Evolutionary conservation across 1,140 invertebrate species (phyloP).

Genomic region (Adelges cooleyi): DNA sequence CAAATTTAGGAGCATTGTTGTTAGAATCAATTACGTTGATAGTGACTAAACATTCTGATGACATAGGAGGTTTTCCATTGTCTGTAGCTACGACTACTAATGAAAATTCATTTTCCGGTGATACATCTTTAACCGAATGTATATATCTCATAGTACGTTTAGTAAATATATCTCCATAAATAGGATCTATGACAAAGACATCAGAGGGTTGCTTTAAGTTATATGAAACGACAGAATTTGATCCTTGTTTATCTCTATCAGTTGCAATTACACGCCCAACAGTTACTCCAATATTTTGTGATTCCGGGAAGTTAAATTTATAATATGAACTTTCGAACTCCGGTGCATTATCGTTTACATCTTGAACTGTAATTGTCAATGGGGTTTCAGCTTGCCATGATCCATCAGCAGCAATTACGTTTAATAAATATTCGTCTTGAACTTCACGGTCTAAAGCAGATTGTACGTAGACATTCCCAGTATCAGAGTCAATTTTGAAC

Average conservation of each 20-base stretch:
- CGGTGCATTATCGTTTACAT: slow-evolving; percentile 89
- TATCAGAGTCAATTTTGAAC: slow-evolving; percentile 75
- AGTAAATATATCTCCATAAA: slow-evolving; percentile 78
- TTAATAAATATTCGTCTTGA: slow-evolving; percentile 80
- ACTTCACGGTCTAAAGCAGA: slow-evolving; percentile 72
- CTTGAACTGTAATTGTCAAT: slow-evolving; percentile 82
- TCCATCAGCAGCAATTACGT: slow-evolving; percentile 75
- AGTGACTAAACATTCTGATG: slow-evolving; percentile 65
- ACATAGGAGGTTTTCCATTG: slow-evolving; percentile 84
- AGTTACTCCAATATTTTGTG: slow-evolving; percentile 62
- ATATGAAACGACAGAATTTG: slow-evolving; percentile 88
- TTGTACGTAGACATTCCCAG: slow-evolving; percentile 84
- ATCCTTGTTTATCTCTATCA: slow-evolving; percentile 82
- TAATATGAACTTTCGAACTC: slow-evolving; percentile 80
- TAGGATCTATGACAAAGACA: slow-evolving; percentile 78
- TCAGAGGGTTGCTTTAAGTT: slow-evolving; percentile 79
- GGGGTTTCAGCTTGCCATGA: slow-evolving; percentile 81
- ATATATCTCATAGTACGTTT: slow-evolving; percentile 72
- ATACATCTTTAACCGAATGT: slow-evolving; percentile 58
- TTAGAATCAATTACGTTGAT: slow-evolving; percentile 86
- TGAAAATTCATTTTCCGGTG: slow-evolving; percentile 77
- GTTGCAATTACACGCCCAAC: slow-evolving; percentile 79
- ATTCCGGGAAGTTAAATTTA: slow-evolving; percentile 79
- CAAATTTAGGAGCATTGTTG: slow-evolving; percentile 74
- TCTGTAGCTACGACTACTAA: slow-evolving; percentile 78